phyloP scores from a whole-genome alignment of 2,113 vertebrate genomes.

The Cyphomyrus plagiostoma region DNA sequence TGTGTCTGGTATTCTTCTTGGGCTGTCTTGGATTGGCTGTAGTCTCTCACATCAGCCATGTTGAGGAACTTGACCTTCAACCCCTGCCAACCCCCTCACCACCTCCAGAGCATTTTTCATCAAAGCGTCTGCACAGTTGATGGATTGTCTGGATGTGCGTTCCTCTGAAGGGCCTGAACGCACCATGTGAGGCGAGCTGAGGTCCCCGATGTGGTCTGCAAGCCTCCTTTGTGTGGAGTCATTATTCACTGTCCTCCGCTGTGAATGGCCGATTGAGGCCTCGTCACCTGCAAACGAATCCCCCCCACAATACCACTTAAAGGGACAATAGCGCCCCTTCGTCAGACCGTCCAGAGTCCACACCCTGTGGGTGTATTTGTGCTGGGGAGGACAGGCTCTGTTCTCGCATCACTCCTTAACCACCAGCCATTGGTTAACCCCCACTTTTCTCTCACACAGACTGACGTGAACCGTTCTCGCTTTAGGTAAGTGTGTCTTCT shows the following conservation, averaged over 20 bases:
- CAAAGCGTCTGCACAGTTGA: background rate
- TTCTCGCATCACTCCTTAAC: background rate
- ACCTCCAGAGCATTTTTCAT: background rate
- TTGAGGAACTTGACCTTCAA: background rate
- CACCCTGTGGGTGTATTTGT: background rate
- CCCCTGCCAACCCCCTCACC: background rate
- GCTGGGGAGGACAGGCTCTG: background rate
- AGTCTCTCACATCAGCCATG: background rate
- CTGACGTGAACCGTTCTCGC: background rate
- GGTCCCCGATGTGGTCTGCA: background rate
- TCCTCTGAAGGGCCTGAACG: background rate
- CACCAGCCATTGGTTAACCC: background rate
- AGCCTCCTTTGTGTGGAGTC: constrained; percentile 18
- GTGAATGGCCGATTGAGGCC: constrained; percentile 22
- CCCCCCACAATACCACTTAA: background rate
- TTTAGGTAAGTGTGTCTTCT: background rate
- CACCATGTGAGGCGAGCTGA: constrained; percentile 11
- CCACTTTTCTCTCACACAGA: background rate
- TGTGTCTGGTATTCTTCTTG: background rate
- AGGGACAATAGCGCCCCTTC: background rate
- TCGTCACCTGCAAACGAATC: background rate
- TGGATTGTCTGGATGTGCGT: background rate
- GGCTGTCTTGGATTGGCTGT: background rate
- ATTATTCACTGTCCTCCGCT: constrained; percentile 8
- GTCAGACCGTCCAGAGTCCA: background rate